These are phyloP conservation scores for Drosophila pseudoananassae DNA, from an alignment of 1,140 invertebrate genomes.

Conservation along the genomic window DNA sequence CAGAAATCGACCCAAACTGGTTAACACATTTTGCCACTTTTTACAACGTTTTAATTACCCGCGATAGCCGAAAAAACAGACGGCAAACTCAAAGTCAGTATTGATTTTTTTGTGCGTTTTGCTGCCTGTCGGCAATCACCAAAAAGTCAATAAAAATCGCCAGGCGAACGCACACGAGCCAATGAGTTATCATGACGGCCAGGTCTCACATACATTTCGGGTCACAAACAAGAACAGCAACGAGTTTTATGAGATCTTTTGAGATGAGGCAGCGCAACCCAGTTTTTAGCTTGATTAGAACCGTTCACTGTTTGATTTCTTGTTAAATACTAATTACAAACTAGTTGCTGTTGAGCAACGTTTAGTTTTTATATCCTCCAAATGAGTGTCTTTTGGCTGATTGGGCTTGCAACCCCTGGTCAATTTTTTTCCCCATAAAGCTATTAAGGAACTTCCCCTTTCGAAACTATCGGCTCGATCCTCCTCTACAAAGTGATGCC, in stretches of 20 bases:
- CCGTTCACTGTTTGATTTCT: not conserved
- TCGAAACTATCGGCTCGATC: not conserved
- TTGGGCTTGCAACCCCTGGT: not conserved
- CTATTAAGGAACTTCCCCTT: not conserved
- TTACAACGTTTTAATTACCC: constrained; percentile 69
- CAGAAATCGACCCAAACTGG: constrained; percentile 40
- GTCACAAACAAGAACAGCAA: constrained; percentile 33
- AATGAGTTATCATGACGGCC: constrained; percentile 52
- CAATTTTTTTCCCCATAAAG: not conserved
- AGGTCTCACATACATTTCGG: constrained; percentile 20
- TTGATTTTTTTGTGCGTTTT: constrained; percentile 25
- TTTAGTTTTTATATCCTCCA: not conserved
- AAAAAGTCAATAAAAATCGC: constrained; percentile 70
- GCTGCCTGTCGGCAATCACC: constrained; percentile 56
- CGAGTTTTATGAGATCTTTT: constrained; percentile 70
- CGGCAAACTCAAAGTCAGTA: constrained; percentile 53
- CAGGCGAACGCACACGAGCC: constrained; percentile 49
- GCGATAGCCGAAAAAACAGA: constrained; percentile 47
- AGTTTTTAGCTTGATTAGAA: constrained; percentile 23
- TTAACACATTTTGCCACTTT: constrained; percentile 60
- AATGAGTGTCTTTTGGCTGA: not conserved
- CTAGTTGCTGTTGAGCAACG: constrained; percentile 57
- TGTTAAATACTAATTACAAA: constrained; percentile 68
- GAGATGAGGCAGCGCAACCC: constrained; percentile 53
- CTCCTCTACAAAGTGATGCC: not conserved